These are phyloP conservation scores for Phalera bucephala DNA, from an alignment of 2,888 invertebrate genomes.

Conservation along the genomic window DNA sequence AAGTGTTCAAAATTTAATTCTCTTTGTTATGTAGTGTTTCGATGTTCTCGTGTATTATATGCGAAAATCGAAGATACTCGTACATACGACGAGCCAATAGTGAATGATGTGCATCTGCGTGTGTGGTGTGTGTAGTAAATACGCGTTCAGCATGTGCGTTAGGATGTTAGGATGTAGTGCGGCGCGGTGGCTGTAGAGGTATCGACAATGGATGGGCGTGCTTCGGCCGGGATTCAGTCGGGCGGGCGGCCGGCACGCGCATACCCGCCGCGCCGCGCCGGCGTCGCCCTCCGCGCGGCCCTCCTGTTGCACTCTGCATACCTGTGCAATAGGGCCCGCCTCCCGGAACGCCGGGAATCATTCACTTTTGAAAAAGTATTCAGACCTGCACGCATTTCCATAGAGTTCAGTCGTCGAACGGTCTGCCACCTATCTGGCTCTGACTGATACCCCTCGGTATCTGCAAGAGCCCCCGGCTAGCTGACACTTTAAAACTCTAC, in stretches of 20 bases:
- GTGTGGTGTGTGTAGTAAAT: slow-evolving; percentile 1
- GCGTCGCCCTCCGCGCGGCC: slow-evolving; percentile 25
- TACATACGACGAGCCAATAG: neutral
- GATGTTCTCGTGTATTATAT: neutral
- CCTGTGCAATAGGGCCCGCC: slow-evolving; percentile 50
- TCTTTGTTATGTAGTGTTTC: neutral
- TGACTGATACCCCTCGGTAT: neutral
- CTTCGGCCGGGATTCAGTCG: slow-evolving; percentile 38
- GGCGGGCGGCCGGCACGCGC: slow-evolving; percentile 51
- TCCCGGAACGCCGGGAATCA: slow-evolving; percentile 33
- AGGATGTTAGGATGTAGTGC: slow-evolving; percentile 6
- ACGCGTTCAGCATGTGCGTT: slow-evolving; percentile 6
- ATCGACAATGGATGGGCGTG: slow-evolving; percentile 42
- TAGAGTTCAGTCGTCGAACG: slow-evolving; percentile 4
- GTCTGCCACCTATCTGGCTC: slow-evolving; percentile 15
- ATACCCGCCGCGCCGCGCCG: slow-evolving; percentile 42
- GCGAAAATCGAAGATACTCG: neutral
- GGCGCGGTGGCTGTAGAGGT: slow-evolving; percentile 12
- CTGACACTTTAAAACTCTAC: neutral
- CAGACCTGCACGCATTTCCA: slow-evolving; percentile 44
- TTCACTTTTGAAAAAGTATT: slow-evolving; percentile 32
- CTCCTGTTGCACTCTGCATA: slow-evolving; percentile 45
- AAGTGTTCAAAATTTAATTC: neutral
- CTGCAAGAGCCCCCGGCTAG: neutral
- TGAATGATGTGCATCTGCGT: neutral